Conservation (phyloP, 2,113 vertebrate species). For the Puma concolor region DNA sequence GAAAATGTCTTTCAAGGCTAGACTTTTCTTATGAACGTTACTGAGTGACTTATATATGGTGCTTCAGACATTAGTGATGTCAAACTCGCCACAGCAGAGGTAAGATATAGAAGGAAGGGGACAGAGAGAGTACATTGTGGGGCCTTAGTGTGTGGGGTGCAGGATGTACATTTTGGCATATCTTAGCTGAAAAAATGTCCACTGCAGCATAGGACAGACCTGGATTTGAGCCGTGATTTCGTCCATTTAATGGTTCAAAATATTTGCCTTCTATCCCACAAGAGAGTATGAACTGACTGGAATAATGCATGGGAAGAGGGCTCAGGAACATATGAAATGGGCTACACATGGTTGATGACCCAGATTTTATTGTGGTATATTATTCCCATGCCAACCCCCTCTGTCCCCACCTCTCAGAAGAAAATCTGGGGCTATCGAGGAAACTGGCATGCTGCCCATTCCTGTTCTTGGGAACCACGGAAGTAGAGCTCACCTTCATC, state of each 20-base stretch:
- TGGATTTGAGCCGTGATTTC: not conserved
- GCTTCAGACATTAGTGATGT: not conserved
- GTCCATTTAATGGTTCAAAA: not conserved
- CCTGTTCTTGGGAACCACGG: not conserved
- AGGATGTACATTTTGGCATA: not conserved
- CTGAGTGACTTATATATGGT: not conserved
- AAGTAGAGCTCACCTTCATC: slow-evolving; percentile 51
- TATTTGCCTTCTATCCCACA: not conserved
- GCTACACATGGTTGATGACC: not conserved
- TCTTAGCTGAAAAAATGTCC: not conserved
- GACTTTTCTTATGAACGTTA: not conserved
- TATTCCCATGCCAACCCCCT: not conserved
- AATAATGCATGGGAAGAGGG: not conserved
- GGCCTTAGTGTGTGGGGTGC: not conserved
- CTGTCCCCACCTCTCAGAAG: not conserved
- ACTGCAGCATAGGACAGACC: not conserved
- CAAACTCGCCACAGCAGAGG: not conserved
- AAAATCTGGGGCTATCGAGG: not conserved
- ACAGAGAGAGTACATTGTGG: not conserved
- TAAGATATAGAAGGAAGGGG: not conserved
- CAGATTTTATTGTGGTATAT: not conserved
- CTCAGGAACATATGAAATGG: not conserved
- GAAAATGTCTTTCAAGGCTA: not conserved
- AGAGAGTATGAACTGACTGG: not conserved
- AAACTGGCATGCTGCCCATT: not conserved